Evolutionary conservation across 2,888 invertebrate species (phyloP), one percentile per base, ranked within the genome.

Genomic region (Apamea sordens): DNA sequence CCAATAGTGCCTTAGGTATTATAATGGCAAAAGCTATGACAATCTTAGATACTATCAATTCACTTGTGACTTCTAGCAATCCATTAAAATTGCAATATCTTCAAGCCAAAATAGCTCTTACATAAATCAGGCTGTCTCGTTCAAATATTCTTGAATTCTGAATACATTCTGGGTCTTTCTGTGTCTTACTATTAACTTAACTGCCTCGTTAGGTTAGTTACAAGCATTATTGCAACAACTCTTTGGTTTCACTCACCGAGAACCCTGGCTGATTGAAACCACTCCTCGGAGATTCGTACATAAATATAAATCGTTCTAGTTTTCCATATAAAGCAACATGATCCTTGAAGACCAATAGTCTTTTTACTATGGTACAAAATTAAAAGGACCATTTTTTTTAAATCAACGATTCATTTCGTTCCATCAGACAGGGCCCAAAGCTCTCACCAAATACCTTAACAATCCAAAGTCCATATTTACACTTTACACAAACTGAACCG

Each of bases 211-310:
- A 86, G 79, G 84, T 89, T 88, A 89, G 86, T 92, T 89, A 90
- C 89, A 89, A 90, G 88, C 88, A 86, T 84, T 90, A 91, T 91
- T 90, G 90, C 90, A 91, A 91, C 90, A 92, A 93, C 93, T 96
- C 96, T 96, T 96, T 96, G 96, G 96, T 96, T 95, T 95, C 93
- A 91, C 93, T 90, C 91, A 91, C 88, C 81, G 69, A 84, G 79
- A 84, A 86, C 86, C 85, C 85, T 83, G 64, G 41, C 83, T 82
- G 81, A 80, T 71, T 18, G 50, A 79, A 82, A 71, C 71, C 56
- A 63, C 56, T 53, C 32, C n/a, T 67, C 0, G 50, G 68, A 77
- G 76, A 75, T 75, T 86, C 59, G 13, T 61, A 53, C 28, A 77
- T 28, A 64, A 81, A 65, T 28, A 72, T 36, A 65, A 72, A 74